phyloP scores from a whole-genome alignment of 2,113 vertebrate species.

The Nycticryphes semicollaris region DNA sequence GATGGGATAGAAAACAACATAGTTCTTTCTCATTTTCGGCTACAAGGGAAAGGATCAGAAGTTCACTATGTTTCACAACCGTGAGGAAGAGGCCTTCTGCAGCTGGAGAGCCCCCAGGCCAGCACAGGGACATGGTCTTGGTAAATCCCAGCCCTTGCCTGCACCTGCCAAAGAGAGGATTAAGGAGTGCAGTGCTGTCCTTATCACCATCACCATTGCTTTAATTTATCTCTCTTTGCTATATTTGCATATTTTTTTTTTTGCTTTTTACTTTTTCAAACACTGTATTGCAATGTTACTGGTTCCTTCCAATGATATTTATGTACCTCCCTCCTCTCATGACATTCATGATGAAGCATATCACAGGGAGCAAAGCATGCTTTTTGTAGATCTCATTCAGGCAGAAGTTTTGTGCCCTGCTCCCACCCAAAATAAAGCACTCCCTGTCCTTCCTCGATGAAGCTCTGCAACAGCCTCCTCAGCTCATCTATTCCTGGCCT shows the following conservation, averaged over 20 bases:
- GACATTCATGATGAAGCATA: not conserved
- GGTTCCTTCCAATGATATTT: not conserved
- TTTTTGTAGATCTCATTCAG: not conserved
- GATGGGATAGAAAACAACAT: fast-evolving
- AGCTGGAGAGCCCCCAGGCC: not conserved
- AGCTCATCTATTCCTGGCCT: not conserved
- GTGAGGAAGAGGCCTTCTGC: not conserved
- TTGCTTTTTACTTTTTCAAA: not conserved
- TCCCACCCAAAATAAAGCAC: not conserved
- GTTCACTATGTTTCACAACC: not conserved
- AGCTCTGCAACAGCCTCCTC: not conserved
- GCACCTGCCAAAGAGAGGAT: not conserved
- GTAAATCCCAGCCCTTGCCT: not conserved
- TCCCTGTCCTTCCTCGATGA: not conserved
- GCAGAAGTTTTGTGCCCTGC: not conserved
- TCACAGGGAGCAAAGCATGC: not conserved
- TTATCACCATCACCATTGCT: not conserved
- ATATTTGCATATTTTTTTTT: not conserved
- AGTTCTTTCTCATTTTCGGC: not conserved
- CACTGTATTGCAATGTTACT: not conserved
- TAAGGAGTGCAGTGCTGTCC: not conserved
- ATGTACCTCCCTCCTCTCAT: not conserved
- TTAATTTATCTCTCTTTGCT: not conserved
- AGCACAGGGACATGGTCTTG: not conserved
- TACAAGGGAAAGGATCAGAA: not conserved